Evolutionary conservation across 1,140 invertebrate genomes (phyloP), one percentile per base, ranked within the genome.

Genomic region (Pseudomyrmex gracilis): DNA sequence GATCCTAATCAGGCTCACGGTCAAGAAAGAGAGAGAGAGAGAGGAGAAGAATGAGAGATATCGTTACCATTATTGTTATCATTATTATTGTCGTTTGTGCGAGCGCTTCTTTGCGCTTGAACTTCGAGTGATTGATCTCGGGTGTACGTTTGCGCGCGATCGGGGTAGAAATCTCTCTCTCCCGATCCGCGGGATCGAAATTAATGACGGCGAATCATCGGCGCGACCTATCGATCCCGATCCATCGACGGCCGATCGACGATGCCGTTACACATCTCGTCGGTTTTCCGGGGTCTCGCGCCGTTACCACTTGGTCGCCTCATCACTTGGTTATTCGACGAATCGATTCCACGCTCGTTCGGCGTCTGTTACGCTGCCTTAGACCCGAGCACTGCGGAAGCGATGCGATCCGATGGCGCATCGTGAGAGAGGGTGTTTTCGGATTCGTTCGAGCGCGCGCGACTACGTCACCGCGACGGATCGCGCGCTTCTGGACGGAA

Each of bases 171-270:
- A 90, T 84, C 64, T 80, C 66, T 73, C 34, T 76, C 60, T 20
- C 34, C 34, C 53, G 15, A 58, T 80, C 70, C 77, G 74, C 80
- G 55, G 17, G 86, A 90, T 90, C 53, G 84, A 82, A 89, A 91
- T 91, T 91, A 91, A 91, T 91, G 89, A 90, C 85, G 66, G 47
- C 45, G 73, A 89, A 83, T 85, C 66, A 58, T 85, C 61, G 70
- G 70, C 67, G 66, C 61, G 76, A 66, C 76, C 77, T 87, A 88
- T 74, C 86, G 63, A 70, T 78, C 77, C 83, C 86, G 78, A 85
- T 87, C 87, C 57, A 82, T 82, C 51, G 60, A 45, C 68, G 74
- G 64, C 53, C 80, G 86, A 87, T 86, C 85, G 76, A 70, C 57
- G 71, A 71, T 87, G 85, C 87, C 87, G 88, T 89, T 89, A 89